These are phyloP conservation scores for Mirza zaza DNA, from an alignment of 2,113 vertebrate species.

Conservation along the genomic window DNA sequence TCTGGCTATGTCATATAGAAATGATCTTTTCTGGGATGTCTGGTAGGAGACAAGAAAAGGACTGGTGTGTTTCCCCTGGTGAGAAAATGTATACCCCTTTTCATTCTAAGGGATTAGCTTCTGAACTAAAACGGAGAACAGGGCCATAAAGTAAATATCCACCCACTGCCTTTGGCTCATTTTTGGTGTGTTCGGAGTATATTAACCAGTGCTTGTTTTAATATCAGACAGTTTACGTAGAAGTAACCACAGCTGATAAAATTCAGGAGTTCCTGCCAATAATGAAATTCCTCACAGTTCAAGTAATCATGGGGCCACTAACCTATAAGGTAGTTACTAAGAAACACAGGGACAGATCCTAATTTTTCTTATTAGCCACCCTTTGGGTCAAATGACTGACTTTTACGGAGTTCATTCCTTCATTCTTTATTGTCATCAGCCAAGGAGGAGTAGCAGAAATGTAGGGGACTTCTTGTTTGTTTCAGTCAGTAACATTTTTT, in stretches of 20 bases:
- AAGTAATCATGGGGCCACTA: slow-evolving; percentile 46
- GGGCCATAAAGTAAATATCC: background rate
- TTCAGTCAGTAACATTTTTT: background rate
- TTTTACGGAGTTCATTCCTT: background rate
- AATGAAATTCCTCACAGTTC: slow-evolving; percentile 60
- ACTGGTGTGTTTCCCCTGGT: background rate
- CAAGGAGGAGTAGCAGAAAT: background rate
- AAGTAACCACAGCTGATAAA: slow-evolving; percentile 61
- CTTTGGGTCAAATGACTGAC: slow-evolving; percentile 33
- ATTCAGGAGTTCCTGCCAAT: slow-evolving; percentile 17
- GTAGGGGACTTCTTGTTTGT: background rate
- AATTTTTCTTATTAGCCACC: background rate
- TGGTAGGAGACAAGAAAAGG: background rate
- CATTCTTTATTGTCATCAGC: background rate
- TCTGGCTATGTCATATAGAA: background rate
- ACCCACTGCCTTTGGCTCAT: background rate
- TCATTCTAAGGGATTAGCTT: background rate
- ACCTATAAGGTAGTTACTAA: slow-evolving; percentile 10
- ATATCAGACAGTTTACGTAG: slow-evolving; percentile 55
- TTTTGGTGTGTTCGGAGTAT: slow-evolving; percentile 15
- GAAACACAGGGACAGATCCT: background rate
- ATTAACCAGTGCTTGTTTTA: slow-evolving; percentile 38
- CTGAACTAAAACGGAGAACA: slow-evolving; percentile 16
- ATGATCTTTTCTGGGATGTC: background rate
- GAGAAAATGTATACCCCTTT: background rate